These are phyloP conservation scores for Asarcornis scutulata DNA, from an alignment of 2,113 vertebrate species.

Conservation along the genomic window DNA sequence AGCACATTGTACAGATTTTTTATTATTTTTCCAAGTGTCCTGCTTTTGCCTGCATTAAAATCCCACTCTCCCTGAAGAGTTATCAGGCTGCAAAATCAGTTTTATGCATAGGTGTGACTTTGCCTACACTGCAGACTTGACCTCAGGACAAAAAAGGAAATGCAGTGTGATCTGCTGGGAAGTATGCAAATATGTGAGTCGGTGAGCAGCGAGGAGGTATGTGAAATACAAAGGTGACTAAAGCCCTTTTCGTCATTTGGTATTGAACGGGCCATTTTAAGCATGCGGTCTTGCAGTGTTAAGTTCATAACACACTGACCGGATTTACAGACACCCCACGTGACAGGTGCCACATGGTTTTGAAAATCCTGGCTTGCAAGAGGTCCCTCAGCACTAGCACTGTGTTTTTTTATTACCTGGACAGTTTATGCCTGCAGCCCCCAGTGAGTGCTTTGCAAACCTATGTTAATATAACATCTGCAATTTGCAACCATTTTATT, in stretches of 20 bases:
- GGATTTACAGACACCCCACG: neutral
- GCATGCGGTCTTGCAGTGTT: neutral
- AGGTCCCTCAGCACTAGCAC: neutral
- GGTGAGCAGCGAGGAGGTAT: neutral
- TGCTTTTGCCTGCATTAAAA: slow-evolving; percentile 1
- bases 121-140: neutral
- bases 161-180: neutral
- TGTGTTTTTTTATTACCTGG: neutral
- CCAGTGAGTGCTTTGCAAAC: neutral
- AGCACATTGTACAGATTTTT: neutral
- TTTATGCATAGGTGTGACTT: slow-evolving; percentile 11
- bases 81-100: neutral
- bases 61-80: neutral
- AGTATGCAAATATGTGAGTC: neutral
- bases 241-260: neutral
- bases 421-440: neutral
- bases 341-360: neutral
- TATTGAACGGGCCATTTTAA: neutral
- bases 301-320: neutral
- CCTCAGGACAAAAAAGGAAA: slow-evolving; percentile 24
- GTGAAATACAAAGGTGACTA: neutral
- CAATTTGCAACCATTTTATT: neutral
- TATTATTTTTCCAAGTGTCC: neutral
- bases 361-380: neutral
- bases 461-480: neutral